Conservation (phyloP, 2,888 invertebrate species). For the Cryptophagus acutangulus region DNA sequence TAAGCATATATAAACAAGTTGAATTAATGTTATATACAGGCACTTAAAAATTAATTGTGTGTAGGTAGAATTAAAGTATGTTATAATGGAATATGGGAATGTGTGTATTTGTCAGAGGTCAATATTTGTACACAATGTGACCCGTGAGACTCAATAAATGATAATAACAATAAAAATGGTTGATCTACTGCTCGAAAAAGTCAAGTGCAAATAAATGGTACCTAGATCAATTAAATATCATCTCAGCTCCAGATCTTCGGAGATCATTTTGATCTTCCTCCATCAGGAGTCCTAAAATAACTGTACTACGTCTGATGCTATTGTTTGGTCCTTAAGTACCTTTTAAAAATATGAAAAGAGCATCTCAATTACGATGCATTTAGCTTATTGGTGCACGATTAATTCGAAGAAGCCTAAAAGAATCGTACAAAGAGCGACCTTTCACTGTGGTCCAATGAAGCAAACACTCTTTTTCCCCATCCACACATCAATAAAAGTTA, state of each 20-base stretch:
- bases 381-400: constrained; percentile 32
- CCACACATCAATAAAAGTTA: constrained; percentile 14
- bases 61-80: constrained; percentile 36
- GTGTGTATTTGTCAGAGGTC: constrained; percentile 42
- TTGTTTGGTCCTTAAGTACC: neutral
- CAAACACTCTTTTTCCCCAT: no score
- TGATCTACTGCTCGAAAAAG: no score
- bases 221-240: no score
- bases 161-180: no score
- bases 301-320: no score
- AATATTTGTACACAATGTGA: constrained; percentile 43
- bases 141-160: constrained; percentile 32
- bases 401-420: constrained; percentile 32
- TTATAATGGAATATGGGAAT: constrained; percentile 29
- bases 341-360: constrained; percentile 1
- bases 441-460: constrained; percentile 27
- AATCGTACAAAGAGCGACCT: constrained; percentile 31
- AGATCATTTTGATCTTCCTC: no score
- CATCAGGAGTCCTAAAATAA: no score
- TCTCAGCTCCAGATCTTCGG: no score
- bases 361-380: constrained; percentile 26
- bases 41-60: constrained; percentile 34
- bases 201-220: no score
- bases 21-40: no score
- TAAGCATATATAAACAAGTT: no score